These are phyloP conservation scores for Melieria crassipennis DNA, from an alignment of 2,888 invertebrate species.

Conservation along the genomic window DNA sequence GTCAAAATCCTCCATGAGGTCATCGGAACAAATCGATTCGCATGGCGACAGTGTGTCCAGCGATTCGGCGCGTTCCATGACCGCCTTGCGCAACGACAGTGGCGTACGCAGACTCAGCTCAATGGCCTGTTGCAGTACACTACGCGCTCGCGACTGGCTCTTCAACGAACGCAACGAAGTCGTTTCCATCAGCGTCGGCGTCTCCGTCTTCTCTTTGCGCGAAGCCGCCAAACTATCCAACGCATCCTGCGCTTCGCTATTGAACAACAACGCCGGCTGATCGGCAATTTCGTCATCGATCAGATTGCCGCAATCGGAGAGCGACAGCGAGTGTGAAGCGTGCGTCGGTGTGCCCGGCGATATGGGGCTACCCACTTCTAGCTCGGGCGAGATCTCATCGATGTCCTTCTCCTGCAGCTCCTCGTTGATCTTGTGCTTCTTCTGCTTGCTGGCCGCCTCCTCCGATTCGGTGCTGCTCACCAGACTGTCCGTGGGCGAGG, in stretches of 20 bases:
- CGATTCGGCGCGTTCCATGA: slow-evolving; percentile 74
- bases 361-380: slow-evolving; percentile 68
- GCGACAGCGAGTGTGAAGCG: slow-evolving; percentile 79
- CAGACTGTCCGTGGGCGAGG: slow-evolving; percentile 83
- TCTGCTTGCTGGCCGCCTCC: slow-evolving; percentile 57
- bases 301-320: slow-evolving; percentile 80
- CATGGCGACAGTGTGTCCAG: slow-evolving; percentile 85
- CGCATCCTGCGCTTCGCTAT: slow-evolving; percentile 69
- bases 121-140: slow-evolving; percentile 63
- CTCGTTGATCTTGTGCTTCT: slow-evolving; percentile 64
- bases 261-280: slow-evolving; percentile 84
- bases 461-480: slow-evolving; percentile 68
- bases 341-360: slow-evolving; percentile 84
- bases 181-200: slow-evolving; percentile 64
- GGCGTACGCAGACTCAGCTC: slow-evolving; percentile 65
- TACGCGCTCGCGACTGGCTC: slow-evolving; percentile 58
- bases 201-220: slow-evolving; percentile 67
- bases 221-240: slow-evolving; percentile 37
- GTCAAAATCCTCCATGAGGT: slow-evolving; percentile 88
- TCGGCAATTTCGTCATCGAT: slow-evolving; percentile 92
- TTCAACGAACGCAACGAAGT: slow-evolving; percentile 60
- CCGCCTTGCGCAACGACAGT: slow-evolving; percentile 59
- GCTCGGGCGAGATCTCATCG: slow-evolving; percentile 66
- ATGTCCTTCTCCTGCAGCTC: slow-evolving; percentile 66
- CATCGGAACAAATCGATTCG: slow-evolving; percentile 86